These are phyloP conservation scores for Megalops cyprinoides DNA, from an alignment of 2,797 vertebrate genomes.

Conservation along the genomic window DNA sequence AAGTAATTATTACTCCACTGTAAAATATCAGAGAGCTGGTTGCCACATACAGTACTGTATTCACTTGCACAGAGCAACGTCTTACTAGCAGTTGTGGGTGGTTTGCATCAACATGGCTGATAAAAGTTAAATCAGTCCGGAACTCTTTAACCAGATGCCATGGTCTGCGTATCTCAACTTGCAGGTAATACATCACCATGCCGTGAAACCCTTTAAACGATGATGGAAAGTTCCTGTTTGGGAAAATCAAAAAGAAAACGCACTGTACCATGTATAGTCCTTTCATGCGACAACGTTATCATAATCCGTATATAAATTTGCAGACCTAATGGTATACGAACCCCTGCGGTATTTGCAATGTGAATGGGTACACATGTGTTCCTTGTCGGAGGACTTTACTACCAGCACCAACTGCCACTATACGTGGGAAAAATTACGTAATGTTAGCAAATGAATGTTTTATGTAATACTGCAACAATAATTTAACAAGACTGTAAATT, in stretches of 20 bases:
- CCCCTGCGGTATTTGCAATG: background rate
- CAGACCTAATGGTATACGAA: no score
- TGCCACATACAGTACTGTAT: background rate
- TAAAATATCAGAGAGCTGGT: background rate
- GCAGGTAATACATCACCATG: constrained; percentile 45
- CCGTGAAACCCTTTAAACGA: constrained; percentile 46
- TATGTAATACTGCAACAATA: no score
- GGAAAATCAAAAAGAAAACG: background rate
- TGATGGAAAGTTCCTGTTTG: constrained; percentile 60
- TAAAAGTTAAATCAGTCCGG: constrained; percentile 54
- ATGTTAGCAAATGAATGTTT: no score
- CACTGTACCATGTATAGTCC: no score
- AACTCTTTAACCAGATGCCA: constrained; percentile 59
- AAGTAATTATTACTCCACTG: no score
- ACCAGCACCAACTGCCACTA: background rate
- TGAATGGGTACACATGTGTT: constrained; percentile 1
- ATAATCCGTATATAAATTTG: no score
- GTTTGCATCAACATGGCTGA: constrained; percentile 37
- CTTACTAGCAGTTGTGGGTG: constrained; percentile 54
- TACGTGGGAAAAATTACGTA: no score
- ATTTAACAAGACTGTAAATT: no score
- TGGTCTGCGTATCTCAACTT: constrained; percentile 50
- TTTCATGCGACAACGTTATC: no score
- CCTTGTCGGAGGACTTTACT: background rate
- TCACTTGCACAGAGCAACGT: constrained; percentile 10